These are phyloP conservation scores for Atherinomorus stipes DNA, from an alignment of 2,113 vertebrate genomes.

Conservation along the genomic window DNA sequence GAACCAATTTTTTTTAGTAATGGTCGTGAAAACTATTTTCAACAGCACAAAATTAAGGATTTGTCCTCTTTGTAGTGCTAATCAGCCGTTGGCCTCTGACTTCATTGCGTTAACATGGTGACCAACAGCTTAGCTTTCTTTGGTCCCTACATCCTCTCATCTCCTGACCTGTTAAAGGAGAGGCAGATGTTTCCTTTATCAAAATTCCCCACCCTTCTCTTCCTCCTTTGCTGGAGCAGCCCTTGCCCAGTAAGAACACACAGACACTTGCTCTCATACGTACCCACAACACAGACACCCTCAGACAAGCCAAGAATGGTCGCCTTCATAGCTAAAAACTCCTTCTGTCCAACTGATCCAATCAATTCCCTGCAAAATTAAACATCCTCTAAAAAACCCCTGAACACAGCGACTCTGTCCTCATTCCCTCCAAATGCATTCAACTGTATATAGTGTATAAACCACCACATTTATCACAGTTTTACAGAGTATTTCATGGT, in stretches of 20 bases:
- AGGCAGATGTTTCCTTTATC: slow-evolving; percentile 80
- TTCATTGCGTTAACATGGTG: slow-evolving; percentile 34
- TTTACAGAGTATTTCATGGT: slow-evolving; percentile 53
- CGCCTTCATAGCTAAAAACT: slow-evolving; percentile 17
- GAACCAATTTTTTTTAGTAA: not conserved
- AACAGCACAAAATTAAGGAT: slow-evolving; percentile 9
- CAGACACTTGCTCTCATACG: slow-evolving; percentile 4
- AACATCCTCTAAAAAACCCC: not conserved
- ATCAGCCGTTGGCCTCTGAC: slow-evolving; percentile 5
- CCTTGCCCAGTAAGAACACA: not conserved
- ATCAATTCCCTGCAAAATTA: slow-evolving; percentile 7
- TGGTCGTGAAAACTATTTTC: not conserved
- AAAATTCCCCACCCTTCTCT: slow-evolving; percentile 26
- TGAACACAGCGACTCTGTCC: slow-evolving; percentile 8
- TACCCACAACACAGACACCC: not conserved
- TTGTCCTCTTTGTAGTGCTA: slow-evolving; percentile 1
- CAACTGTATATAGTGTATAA: not conserved
- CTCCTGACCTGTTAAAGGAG: slow-evolving; percentile 39
- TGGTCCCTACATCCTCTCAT: slow-evolving; percentile 40
- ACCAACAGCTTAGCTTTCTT: slow-evolving; percentile 1
- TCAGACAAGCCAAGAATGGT: slow-evolving; percentile 6
- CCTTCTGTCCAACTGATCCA: slow-evolving; percentile 6
- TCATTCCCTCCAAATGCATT: slow-evolving; percentile 21
- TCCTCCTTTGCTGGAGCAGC: slow-evolving; percentile 22
- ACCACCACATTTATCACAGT: slow-evolving; percentile 56